Base-by-base conservation (phyloP, 92 coral and sea anemone genomes). In the Epizoanthus rinbou region DNA sequence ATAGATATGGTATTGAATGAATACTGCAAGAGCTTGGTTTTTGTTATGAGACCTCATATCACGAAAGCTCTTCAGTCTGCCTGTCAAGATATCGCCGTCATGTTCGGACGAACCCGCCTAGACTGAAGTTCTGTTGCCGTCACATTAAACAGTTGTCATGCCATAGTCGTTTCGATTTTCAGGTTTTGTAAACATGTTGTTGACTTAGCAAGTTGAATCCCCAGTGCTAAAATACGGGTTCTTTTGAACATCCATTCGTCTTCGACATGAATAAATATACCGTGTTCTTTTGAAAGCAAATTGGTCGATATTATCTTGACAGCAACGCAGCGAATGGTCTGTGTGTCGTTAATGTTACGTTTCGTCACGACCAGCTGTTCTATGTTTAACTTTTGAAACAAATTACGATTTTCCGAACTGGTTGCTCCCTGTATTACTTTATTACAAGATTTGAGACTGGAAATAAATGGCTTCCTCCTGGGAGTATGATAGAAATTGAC, bases 211-310 rank as follows among this genome's bases (percentile, higher is more conserved):
- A 80, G 75, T 81, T 76, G 84, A 76, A 89, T 73, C 87, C 69
- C 86, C 84, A 85, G 76, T 39, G 74, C 85, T 52, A 69, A 37
- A 64, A 37, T 63, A 59, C 59, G 87, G 80, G 88, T 57, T 64
- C 80, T 66, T 73, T 74, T 75, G 65, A 78, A 62, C 24, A 70
- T 66, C 79, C 53, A 60, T 60, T 78, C 72, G 69, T 21, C 59
- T 65, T 78, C 71, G 71, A 85, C 93, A 91, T 93, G 98, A 93
- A 93, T 93, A 91, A 93, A 91, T 88, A 93, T 91, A 86, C 90
- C 81, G 91, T 89, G 85, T 90, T 88, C 90, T 84, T 93, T 93
- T 91, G 89, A 85, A 88, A 88, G 93, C 89, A 91, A 87, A 89
- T 88, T 86, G 86, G 83, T 90, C 82, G 98, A 93, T 93, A 90